Conservation (phyloP, 2,888 invertebrate genomes). For the Thera britannica region DNA sequence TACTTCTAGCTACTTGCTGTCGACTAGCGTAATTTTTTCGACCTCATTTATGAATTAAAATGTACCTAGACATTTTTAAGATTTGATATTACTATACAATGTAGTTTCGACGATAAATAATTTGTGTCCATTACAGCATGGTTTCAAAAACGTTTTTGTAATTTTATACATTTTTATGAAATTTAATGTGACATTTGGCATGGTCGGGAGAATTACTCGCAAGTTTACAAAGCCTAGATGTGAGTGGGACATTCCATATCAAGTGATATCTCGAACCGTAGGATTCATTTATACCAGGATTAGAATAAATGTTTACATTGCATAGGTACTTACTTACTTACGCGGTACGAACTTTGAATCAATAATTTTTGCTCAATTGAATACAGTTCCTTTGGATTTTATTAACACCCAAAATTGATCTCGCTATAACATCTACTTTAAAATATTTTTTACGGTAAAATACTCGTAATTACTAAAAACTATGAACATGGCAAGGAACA, state of each 20-base stretch:
- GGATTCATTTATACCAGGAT: conserved; percentile 17
- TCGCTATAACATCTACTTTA: conserved; percentile 19
- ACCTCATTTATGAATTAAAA: conserved; percentile 66
- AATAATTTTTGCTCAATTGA: conserved; percentile 21
- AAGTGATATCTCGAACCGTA: conserved; percentile 53
- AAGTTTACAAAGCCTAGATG: conserved; percentile 71
- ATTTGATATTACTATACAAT: conserved; percentile 79
- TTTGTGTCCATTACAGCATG: conserved; percentile 67
- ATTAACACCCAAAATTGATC: conserved; percentile 26
- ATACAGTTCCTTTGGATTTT: conserved; percentile 17
- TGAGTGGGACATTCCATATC: conserved; percentile 85
- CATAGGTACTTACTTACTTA: neutral
- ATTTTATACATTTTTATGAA: conserved; percentile 83
- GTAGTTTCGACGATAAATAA: conserved; percentile 57
- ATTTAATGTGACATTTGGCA: conserved; percentile 74
- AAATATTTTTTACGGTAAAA: conserved; percentile 13
- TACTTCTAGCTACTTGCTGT: conserved; percentile 50
- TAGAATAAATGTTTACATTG: conserved; percentile 17
- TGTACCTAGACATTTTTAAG: conserved; percentile 62
- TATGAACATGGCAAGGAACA: neutral
- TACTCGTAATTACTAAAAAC: neutral
- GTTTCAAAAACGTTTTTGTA: conserved; percentile 79
- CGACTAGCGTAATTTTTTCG: conserved; percentile 66
- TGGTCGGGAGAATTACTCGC: conserved; percentile 64
- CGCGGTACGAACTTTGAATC: conserved; percentile 2